Base-by-base conservation (phyloP, 2,888 invertebrate genomes). In the Automeris io region DNA sequence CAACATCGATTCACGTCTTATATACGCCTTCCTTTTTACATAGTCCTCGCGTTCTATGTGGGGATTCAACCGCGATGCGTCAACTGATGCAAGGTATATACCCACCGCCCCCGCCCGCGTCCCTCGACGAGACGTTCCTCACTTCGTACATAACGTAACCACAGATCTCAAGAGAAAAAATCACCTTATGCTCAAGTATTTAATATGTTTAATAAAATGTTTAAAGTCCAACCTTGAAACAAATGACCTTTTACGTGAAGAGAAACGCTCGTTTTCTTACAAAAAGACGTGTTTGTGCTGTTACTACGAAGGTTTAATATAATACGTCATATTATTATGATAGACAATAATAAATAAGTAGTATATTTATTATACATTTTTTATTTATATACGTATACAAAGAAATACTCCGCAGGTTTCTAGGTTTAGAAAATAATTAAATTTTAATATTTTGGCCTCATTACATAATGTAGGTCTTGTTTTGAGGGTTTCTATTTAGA, bases 41-140 rank as follows among this genome's bases (percentile, higher is more conserved):
- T 80, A 78, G 66, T 72, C 75, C 74, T 75, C 75, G 68, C 72
- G 67, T 66, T 65, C 66, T 80, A 80, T 81, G 78, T 82, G 72
- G 81, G 76, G 79, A 78, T 79, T 78, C 76, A 77, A 78, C 76
- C 69, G 78, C 78, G 78, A 82, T 82, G 83, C 82, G 81, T 82
- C 81, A 82, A 80, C 75, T 63, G 66, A 73, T 82, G 81, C 80
- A 67, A 66, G 67, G 63, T 62, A 82, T 70, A 75, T 75, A 74
- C 73, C 74, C 65, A 74, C 73, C 74, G 64, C 67, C 62, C 73
- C 53, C 60, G 42, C 57, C 63, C 64, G 51, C 59, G 39, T 39
- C 43, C 11, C 53, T 43, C 39, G n/a, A n/a, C n/a, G n/a, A n/a
- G n/a, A n/a, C n/a, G n/a, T 48, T 33, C 51, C 54, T 48, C 60